Conservation (phyloP, 2,888 invertebrate genomes). For the Axea sp. region DNA sequence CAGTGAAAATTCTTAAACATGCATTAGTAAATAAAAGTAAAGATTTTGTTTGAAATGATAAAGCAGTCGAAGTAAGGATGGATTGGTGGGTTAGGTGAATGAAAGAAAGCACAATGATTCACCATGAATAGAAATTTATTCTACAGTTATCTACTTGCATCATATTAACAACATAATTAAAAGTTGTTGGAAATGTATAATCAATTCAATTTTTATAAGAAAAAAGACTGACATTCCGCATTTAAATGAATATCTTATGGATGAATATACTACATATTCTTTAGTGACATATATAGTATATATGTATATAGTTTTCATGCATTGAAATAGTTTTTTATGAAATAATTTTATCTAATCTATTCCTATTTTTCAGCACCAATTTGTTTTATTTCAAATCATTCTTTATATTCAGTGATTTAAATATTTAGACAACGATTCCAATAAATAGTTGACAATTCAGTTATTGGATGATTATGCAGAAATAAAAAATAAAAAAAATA, state of each 20-base stretch:
- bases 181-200: conserved; percentile 31
- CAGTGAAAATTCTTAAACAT: conserved; percentile 72
- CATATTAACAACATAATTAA: conserved; percentile 69
- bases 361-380: background rate
- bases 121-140: conserved; percentile 76
- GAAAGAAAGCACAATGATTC: conserved; percentile 77
- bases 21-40: conserved; percentile 69
- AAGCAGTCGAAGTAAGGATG: conserved; percentile 58
- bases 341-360: conserved; percentile 5
- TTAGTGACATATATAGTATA: background rate
- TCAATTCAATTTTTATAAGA: background rate
- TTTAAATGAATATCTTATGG: conserved; percentile 1
- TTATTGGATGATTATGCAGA: too few relatives aligned
- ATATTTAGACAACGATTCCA: too few relatives aligned
- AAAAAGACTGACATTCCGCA: background rate
- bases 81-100: conserved; percentile 71
- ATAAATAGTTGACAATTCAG: too few relatives aligned
- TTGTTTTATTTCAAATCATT: background rate
- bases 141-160: conserved; percentile 72
- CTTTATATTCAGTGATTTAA: background rate
- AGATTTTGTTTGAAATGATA: conserved; percentile 50
- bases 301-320: conserved; percentile 6
- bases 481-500: too few relatives aligned
- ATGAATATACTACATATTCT: conserved; percentile 3
- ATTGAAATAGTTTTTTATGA: too few relatives aligned